These are phyloP conservation scores for Alethe castanea DNA, from an alignment of 2,113 vertebrate genomes.

Conservation along the genomic window DNA sequence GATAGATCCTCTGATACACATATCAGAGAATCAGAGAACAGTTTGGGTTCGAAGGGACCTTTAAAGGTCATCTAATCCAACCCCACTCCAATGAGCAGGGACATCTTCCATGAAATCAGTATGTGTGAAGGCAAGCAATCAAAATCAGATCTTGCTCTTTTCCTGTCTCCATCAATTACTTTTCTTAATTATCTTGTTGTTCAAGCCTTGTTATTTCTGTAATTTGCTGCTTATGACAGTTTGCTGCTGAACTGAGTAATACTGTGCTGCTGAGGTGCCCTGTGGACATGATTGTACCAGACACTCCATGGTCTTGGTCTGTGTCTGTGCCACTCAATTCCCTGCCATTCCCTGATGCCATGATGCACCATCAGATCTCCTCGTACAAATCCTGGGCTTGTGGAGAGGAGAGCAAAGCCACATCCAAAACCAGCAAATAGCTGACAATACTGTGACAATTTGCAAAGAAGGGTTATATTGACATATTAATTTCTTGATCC, in stretches of 20 bases:
- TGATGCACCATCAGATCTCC: neutral
- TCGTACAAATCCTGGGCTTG: neutral
- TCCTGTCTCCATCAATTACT: neutral
- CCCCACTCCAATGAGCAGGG: neutral
- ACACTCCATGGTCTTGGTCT: fast-evolving
- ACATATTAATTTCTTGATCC: neutral
- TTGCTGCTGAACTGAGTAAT: neutral
- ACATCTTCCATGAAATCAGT: neutral
- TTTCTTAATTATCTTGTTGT: neutral
- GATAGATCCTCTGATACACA: neutral
- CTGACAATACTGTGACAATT: neutral
- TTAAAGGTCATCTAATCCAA: neutral
- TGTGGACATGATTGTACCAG: fast-evolving
- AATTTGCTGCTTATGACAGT: neutral
- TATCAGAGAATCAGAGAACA: neutral
- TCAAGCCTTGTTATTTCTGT: neutral
- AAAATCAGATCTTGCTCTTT: neutral
- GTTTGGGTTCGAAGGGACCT: neutral
- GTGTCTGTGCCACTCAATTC: neutral
- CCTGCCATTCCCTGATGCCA: neutral
- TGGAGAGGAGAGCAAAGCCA: neutral
- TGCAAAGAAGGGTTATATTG: neutral
- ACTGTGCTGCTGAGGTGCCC: neutral
- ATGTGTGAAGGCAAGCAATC: neutral
- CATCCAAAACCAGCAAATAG: neutral